Base-by-base conservation (phyloP, 92 coral and sea anemone species). In the Epizoanthus stellaris region DNA sequence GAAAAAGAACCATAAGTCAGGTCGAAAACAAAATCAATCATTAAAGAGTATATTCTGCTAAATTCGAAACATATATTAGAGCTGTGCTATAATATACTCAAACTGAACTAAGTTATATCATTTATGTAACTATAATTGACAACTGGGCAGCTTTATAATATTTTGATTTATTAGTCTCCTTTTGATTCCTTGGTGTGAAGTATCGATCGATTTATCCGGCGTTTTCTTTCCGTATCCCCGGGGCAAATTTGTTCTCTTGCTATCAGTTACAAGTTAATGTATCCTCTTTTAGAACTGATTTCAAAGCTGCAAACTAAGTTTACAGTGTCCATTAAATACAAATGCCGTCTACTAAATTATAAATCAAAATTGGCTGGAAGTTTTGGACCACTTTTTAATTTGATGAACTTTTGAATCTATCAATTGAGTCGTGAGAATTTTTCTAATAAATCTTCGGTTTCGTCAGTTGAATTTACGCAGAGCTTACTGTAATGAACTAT, bases 401-500 rank as follows among this genome's bases (percentile, higher is more conserved):
- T 34, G 80, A 75, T 56, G 59, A 45, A 21, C 59, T 76, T 21
- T 43, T n/a, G 58, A 79, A 79, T 45, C 59, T 40, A 45, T 43
- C 39, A 79, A 45, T 17, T 21, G 71, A 43, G 7, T 43, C 25
- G 38, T 53, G 25, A 54, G 42, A 62, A 79, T 42, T 79, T 79
- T 7, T 1, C 39, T n/a, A 43, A 20, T 42, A 79, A 79, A 62
- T 42, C 52, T 13, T n/a, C 60, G 60, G 58, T n/a, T 63, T 79
- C 45, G 45, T 79, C 72, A 43, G 49, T 42, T 63, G 72, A 42
- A 39, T 61, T 36, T 16, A 77, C 25, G 4, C 34, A 19, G 70
- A 77, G 53, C 45, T 77, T 40, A 62, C 72, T 39, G 83, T 79
- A 79, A 79, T 79, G 83, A 63, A 62, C 52, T 79, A 42, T 63